Evolutionary conservation across 2,888 invertebrate species (phyloP), one percentile per base, ranked within the genome.

Genomic region (Apotomis betuletana): DNA sequence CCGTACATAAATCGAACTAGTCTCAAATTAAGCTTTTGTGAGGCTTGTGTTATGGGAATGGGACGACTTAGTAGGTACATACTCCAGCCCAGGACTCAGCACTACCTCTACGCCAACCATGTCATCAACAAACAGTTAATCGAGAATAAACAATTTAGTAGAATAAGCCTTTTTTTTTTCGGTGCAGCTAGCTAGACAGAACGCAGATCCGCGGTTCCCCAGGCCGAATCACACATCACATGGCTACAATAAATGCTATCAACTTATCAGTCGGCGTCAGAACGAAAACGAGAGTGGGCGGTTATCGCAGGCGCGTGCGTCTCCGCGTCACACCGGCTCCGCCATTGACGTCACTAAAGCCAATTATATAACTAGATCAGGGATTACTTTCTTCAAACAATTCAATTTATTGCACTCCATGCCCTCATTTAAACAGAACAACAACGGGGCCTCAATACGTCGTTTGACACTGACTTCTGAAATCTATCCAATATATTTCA

Each of bases 241-340:
- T 27, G 27, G 27, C 58, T 59, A 68, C 46, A 72, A 68, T 68
- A 72, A 72, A 72, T 72, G 76, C 80, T 80, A 85, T 85, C 83
- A 84, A 79, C 81, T 87, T 89, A 90, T 89, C 87, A 84, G 76
- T 69, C 75, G 75, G 86, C 88, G 89, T 89, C 86, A 86, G 77
- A 77, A 78, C 76, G 85, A 86, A 86, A 88, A 78, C 81, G 85
- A 88, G 87, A 89, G 90, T 89, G 84, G 85, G 87, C 83, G 84
- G 85, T 78, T 85, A 85, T 83, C 85, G 81, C 69, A 63, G 79
- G 84, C 85, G 85, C 81, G 78, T 78, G 85, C 83, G 84, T 80
- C 79, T 75, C 74, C 78, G 77, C 87, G 85, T 86, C 85, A 85
- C 80, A 71, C 74, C 72, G 76, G 79, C 80, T 79, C 79, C 77